Evolutionary conservation across 2,888 invertebrate genomes (phyloP).

Genomic region (Eucriotettix oculatus): DNA sequence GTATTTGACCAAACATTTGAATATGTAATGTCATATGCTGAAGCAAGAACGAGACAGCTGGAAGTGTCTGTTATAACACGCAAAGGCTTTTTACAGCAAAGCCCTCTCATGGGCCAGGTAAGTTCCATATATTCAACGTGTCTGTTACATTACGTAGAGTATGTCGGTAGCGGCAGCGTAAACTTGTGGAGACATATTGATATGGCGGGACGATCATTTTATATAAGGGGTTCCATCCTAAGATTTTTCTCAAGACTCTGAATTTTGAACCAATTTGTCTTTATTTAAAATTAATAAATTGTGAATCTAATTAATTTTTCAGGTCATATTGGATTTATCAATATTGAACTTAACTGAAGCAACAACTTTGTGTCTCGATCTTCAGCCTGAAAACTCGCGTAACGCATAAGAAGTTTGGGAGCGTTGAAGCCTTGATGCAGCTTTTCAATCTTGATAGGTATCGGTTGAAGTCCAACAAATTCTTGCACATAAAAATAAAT

Average conservation of each 20-base stretch:
- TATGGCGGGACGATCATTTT: too few relatives aligned
- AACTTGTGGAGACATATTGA: background rate
- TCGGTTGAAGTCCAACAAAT: too few relatives aligned
- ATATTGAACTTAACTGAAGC: conserved; percentile 51
- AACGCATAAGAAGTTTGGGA: conserved; percentile 5
- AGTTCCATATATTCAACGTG: conserved; percentile 2
- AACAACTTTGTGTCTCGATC: conserved; percentile 55
- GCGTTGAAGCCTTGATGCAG: too few relatives aligned
- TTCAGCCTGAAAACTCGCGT: conserved; percentile 34
- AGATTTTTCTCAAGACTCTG: background rate
- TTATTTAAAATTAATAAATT: too few relatives aligned
- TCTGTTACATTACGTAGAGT: too few relatives aligned
- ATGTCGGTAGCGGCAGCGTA: too few relatives aligned
- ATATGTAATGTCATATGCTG: conserved; percentile 67
- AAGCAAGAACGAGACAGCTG: conserved; percentile 56
- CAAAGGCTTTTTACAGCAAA: conserved; percentile 68
- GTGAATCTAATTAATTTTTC: conserved; percentile 19
- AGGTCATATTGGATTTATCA: conserved; percentile 46
- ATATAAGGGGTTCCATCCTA: too few relatives aligned
- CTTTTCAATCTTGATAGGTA: too few relatives aligned
- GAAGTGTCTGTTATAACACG: conserved; percentile 80
- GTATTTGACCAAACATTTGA: conserved; percentile 84
- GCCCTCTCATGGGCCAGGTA: conserved; percentile 70
- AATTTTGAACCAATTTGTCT: conserved; percentile 5
- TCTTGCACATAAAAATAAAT: too few relatives aligned